Conservation (phyloP, 37 sponge, comb jelly and placozoan genomes). For the Chondrosia reniformis region DNA sequence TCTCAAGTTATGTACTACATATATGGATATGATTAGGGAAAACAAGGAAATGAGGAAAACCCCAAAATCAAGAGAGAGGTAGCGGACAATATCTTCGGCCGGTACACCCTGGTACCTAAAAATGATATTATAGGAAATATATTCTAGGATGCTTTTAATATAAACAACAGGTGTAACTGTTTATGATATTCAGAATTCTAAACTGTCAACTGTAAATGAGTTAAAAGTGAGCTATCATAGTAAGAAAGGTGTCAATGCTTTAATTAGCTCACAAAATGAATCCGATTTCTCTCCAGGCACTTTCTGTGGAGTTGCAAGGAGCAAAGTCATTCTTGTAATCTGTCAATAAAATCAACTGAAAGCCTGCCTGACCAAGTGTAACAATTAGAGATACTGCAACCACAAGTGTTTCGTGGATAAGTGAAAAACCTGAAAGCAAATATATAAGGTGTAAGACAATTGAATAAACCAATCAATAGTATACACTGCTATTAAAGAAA, state of each 20-base stretch:
- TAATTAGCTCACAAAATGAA: constrained; percentile 13
- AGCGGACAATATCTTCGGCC: constrained; percentile 56
- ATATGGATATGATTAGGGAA: constrained; percentile 19
- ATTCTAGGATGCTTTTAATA: no score
- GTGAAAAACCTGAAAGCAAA: constrained; percentile 17
- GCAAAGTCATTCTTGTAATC: constrained; percentile 22
- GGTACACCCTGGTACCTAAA: background rate
- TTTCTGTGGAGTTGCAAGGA: constrained; percentile 23
- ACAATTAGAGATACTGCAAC: constrained; percentile 27
- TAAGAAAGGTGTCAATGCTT: no score
- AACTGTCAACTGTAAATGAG: no score
- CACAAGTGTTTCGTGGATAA: constrained; percentile 22
- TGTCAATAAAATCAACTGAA: constrained; percentile 57
- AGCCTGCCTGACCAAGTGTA: constrained; percentile 50
- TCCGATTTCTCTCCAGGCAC: constrained; percentile 22
- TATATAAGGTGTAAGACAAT: no score
- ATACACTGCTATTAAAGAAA: no score
- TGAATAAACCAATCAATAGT: no score
- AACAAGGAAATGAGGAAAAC: constrained; percentile 38
- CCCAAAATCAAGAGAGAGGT: constrained; percentile 56
- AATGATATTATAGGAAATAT: no score
- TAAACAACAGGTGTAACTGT: no score
- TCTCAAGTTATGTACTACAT: background rate
- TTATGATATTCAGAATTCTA: no score
- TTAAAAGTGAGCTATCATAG: no score